These are phyloP conservation scores for Amphilophus citrinellus DNA, from an alignment of 2,113 vertebrate species.

Conservation along the genomic window DNA sequence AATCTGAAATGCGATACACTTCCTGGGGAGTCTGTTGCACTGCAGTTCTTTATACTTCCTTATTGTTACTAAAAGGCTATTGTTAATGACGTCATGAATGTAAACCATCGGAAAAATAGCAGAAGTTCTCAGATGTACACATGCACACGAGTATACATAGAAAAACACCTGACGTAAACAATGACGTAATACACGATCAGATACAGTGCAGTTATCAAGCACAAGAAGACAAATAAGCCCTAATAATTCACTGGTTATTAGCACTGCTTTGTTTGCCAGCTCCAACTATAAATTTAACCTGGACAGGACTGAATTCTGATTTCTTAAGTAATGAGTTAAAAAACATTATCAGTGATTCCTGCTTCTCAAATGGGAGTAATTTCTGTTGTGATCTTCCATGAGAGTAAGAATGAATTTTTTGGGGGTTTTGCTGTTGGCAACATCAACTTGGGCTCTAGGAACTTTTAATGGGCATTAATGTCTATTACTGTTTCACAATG, in stretches of 20 bases:
- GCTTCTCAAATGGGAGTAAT: neutral
- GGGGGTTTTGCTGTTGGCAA: neutral
- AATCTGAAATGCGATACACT: neutral
- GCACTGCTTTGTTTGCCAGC: no score
- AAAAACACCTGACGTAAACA: constrained; percentile 3
- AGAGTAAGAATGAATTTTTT: neutral
- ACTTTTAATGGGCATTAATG: rapidly evolving
- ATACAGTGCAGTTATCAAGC: neutral
- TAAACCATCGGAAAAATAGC: neutral
- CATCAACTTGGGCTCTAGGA: rapidly evolving
- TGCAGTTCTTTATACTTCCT: neutral
- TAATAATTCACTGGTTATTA: neutral
- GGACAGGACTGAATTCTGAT: neutral
- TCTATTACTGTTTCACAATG: neutral
- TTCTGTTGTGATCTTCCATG: neutral
- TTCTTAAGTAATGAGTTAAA: neutral
- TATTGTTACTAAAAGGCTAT: neutral
- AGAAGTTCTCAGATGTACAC: neutral
- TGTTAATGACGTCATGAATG: neutral
- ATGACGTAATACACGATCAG: neutral
- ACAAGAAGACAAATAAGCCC: neutral
- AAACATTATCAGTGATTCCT: neutral
- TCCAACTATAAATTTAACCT: no score
- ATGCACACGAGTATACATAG: neutral
- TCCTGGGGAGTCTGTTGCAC: neutral